A percentile compares a stretch with the other conserved stretches of the same genome.
These are phyloP conservation scores for Antechinus flavipes DNA, from an alignment of 2,113 vertebrate genomes.

Conservation along the genomic window DNA sequence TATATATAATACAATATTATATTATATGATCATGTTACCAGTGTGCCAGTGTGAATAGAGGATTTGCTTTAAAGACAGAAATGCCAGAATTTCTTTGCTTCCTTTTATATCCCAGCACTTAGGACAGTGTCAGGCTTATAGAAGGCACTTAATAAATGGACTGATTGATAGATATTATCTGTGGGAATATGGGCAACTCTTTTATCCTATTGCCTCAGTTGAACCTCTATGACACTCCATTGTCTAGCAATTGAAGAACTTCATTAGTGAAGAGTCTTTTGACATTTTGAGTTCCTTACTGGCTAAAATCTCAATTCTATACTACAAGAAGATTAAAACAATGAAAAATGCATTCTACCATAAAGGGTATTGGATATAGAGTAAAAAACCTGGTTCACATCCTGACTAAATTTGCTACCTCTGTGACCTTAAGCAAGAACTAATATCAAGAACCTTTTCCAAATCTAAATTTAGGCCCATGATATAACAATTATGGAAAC, in stretches of 20 bases:
- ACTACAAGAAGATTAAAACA: background rate
- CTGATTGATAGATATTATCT: background rate
- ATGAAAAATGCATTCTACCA: background rate
- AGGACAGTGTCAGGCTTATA: background rate
- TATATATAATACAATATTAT: background rate
- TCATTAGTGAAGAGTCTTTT: background rate
- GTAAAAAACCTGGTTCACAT: background rate
- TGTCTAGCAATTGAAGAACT: background rate
- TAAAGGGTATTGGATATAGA: background rate
- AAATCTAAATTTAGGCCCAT: background rate
- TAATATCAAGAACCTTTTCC: background rate
- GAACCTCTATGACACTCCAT: background rate
- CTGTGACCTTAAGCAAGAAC: background rate
- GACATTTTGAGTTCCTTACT: background rate
- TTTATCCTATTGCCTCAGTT: background rate
- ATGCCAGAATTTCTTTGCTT: background rate
- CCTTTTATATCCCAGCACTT: background rate
- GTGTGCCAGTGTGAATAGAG: background rate
- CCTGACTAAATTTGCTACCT: background rate
- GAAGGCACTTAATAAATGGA: background rate
- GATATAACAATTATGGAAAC: background rate
- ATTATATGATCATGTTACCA: background rate
- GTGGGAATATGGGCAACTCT: background rate
- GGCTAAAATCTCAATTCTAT: background rate
- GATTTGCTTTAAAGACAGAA: background rate